These are phyloP conservation scores for Axea sp. DNA, from an alignment of 2,888 invertebrate species.

Conservation along the genomic window DNA sequence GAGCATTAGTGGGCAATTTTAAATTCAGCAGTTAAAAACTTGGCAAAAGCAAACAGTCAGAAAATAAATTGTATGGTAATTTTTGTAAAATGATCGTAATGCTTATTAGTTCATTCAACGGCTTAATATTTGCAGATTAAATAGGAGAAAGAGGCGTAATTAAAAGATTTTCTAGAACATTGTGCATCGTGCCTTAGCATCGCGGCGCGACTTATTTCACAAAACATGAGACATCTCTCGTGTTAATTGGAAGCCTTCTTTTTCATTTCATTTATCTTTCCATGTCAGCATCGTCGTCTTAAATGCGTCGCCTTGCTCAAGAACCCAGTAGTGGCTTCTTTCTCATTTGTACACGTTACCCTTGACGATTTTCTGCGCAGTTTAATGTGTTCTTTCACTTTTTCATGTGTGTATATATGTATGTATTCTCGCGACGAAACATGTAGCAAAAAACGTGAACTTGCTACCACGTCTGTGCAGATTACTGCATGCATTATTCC, in stretches of 20 bases:
- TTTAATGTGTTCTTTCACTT: conserved; percentile 33
- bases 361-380: conserved; percentile 33
- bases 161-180: conserved; percentile 23
- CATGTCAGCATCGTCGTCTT: conserved; percentile 24
- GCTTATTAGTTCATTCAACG: neutral
- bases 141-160: conserved; percentile 13
- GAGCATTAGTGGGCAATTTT: no score
- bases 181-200: conserved; percentile 14
- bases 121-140: conserved; percentile 33
- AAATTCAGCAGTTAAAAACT: no score
- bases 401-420: conserved; percentile 23
- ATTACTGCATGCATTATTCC: conserved; percentile 66
- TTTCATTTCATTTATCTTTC: conserved; percentile 43
- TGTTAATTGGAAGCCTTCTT: conserved; percentile 44
- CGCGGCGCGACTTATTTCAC: conserved; percentile 4
- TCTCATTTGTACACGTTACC: conserved; percentile 31
- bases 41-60: no score
- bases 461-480: conserved; percentile 37
- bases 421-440: conserved; percentile 27
- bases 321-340: neutral
- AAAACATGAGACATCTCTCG: neutral
- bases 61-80: no score
- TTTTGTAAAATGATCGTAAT: neutral
- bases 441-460: conserved; percentile 36
- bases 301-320: conserved; percentile 2